These are phyloP conservation scores for Trachelus iudaicus DNA, from an alignment of 2,888 invertebrate genomes.

Conservation along the genomic window DNA sequence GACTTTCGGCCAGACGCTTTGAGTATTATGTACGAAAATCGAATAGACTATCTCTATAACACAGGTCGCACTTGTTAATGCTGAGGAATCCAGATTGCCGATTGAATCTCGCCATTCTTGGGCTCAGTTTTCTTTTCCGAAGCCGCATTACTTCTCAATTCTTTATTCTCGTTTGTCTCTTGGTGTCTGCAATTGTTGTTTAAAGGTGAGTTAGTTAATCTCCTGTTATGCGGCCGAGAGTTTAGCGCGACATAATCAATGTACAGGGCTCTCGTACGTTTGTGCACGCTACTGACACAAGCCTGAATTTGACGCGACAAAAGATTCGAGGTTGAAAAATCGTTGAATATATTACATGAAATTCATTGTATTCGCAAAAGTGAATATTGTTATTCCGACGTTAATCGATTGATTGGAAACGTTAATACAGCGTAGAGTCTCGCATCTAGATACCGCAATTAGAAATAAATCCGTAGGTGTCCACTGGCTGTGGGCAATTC, in stretches of 20 bases:
- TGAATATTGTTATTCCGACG: neutral
- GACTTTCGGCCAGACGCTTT: neutral
- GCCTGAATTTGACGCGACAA: neutral
- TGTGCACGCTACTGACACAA: neutral
- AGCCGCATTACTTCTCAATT: neutral
- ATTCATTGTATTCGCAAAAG: neutral
- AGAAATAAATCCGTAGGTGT: neutral
- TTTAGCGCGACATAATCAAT: neutral
- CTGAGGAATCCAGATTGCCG: neutral
- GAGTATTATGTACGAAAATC: neutral
- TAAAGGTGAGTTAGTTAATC: neutral
- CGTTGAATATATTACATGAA: neutral
- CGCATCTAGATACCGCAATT: neutral
- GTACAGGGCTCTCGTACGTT: neutral
- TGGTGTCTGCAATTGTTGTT: constrained; percentile 2
- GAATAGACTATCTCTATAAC: neutral
- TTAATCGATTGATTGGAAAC: neutral
- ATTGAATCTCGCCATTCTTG: neutral
- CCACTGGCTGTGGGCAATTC: neutral
- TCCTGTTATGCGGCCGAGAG: neutral
- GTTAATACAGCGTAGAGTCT: neutral
- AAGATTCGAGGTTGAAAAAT: neutral
- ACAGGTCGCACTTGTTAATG: neutral
- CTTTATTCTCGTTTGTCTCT: neutral
- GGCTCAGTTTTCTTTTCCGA: constrained; percentile 2